Evolutionary conservation across 2,797 vertebrate species (phyloP).

Genomic region (Notoglanidium macrostoma): DNA sequence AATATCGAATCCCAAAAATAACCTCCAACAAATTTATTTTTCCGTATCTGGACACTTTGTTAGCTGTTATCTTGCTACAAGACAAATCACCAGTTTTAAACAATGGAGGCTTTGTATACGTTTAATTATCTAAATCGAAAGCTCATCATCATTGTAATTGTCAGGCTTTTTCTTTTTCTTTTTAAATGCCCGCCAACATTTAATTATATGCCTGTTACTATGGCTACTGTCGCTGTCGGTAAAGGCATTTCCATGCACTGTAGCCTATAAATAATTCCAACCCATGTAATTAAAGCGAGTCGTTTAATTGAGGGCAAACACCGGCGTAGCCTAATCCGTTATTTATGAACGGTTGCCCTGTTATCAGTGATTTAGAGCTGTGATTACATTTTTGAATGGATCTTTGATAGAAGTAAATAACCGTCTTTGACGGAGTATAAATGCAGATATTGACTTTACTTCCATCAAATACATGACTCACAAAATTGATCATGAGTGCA

Average conservation of each 20-base stretch:
- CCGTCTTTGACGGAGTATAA: neutral
- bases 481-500: neutral
- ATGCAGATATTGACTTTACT: neutral
- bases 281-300: neutral
- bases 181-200: neutral
- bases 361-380: conserved; percentile 6
- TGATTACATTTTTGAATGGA: conserved; percentile 9
- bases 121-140: conserved; percentile 9
- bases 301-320: neutral
- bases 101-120: neutral
- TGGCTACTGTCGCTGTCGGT: conserved; percentile 5
- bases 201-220: conserved; percentile 10
- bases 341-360: neutral
- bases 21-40: neutral
- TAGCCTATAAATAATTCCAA: conserved; percentile 23
- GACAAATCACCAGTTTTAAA: neutral
- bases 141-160: neutral
- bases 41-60: neutral
- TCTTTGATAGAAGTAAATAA: conserved; percentile 5
- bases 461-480: neutral
- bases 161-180: neutral
- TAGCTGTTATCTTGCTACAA: neutral
- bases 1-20: neutral
- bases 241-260: neutral
- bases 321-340: neutral